Base-by-base conservation (phyloP, 2,888 invertebrate genomes). In the Caenorhabditis doughertyi region DNA sequence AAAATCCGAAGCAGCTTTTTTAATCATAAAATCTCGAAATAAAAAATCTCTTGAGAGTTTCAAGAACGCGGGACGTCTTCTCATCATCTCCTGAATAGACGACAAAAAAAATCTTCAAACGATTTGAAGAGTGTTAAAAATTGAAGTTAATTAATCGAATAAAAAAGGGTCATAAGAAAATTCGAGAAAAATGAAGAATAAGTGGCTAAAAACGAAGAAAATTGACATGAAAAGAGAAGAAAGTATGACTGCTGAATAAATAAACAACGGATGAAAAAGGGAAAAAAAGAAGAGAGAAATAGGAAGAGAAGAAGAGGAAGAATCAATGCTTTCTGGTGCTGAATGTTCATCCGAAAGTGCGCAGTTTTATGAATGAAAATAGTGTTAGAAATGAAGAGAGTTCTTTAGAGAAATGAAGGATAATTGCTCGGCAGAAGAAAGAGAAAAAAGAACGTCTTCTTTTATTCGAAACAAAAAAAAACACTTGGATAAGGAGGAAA, bases 251-350 rank as follows among this genome's bases (percentile, higher is more conserved):
- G 73, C 56, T 60, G 62, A 58, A 77, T 56, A 70, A 70, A 70
- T 60, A 70, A 70, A 70, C 68, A 77, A 62, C 11, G 29, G 51
- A 29, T 55, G 51, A 51, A 21, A 51, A 21, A 51, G 62, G 27
- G 42, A 51, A 29, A 65, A 53, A 35, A 58, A 27, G 39, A 35
- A 47, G 47, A 32, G 27, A 44, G 27, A 1, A 56, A 60, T 42
- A 49, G 53, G 55, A 42, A 44, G 13, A 21, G 56, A 27, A 49
- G 21, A 25, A 47, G 16, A 32, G 62, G 39, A 18, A 49, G 68
- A 74, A 74, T 74, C 65, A 74, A 74, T 74, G 74, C 74, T 74
- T 74, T 74, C 74, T 74, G 56, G 74, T 18, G 32, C 21, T 47
- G 64, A 62, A 55, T 64, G 73, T 64, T 60, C 55, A 13, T 42